phyloP scores from a whole-genome alignment of 2,113 vertebrate species.

The Podilymbus podiceps region DNA sequence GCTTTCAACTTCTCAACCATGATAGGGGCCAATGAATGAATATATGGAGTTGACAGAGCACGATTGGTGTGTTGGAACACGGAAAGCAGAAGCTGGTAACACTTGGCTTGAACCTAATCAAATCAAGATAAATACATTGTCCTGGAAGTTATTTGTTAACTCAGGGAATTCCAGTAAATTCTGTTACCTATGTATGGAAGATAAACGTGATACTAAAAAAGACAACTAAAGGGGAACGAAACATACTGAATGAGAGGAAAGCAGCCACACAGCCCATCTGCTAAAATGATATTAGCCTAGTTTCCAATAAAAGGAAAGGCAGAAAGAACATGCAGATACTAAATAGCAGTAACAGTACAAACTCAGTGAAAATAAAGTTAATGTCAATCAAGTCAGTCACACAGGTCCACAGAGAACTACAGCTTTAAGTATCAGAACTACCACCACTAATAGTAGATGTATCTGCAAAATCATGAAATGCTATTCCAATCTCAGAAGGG shows the following conservation, averaged over 20 bases:
- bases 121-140: conserved; percentile 46
- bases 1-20: conserved; percentile 95
- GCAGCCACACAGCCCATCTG: background rate
- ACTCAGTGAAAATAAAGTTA: background rate
- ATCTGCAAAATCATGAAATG: background rate
- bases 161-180: background rate
- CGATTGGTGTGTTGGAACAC: conserved; percentile 95
- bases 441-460: background rate
- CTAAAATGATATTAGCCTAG: background rate
- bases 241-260: background rate
- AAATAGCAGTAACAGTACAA: background rate
- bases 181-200: background rate
- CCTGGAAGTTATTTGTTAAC: conserved; percentile 17
- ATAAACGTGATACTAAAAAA: background rate
- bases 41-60: conserved; percentile 92
- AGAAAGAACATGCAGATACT: background rate
- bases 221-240: background rate
- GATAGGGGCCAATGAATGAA: conserved; percentile 90
- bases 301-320: background rate
- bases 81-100: conserved; percentile 95
- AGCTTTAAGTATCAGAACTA: background rate
- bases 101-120: conserved; percentile 90
- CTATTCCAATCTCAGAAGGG: background rate
- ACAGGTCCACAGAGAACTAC: background rate
- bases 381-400: background rate